Conservation (phyloP, 2,797 vertebrate species). For the Triplophysa bombifrons region DNA sequence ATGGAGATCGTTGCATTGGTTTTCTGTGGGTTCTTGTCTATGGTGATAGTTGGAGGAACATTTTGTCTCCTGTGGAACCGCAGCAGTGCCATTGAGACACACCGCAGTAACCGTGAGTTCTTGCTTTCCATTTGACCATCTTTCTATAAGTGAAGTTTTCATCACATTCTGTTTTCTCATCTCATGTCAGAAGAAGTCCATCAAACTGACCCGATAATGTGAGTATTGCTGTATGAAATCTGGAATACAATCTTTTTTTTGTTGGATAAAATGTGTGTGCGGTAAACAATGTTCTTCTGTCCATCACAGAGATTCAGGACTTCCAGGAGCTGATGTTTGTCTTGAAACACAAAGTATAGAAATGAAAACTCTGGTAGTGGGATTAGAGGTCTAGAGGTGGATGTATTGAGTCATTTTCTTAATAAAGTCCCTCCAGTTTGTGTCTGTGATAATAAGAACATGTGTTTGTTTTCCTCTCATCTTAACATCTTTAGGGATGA, state of each 20-base stretch:
- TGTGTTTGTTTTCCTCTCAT: neutral
- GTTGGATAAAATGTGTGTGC: too few relatives aligned
- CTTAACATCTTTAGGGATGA: too few relatives aligned
- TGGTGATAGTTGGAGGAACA: constrained; percentile 57
- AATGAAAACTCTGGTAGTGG: constrained; percentile 26
- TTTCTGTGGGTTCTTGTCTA: constrained; percentile 70
- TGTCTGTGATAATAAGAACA: neutral
- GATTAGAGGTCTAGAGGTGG: constrained; percentile 16
- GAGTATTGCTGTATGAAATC: neutral
- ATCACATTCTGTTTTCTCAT: neutral
- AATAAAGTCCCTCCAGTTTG: neutral
- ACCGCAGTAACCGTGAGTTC: constrained; percentile 10
- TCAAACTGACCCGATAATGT: constrained; percentile 9
- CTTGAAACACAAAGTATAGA: neutral
- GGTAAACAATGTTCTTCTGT: neutral
- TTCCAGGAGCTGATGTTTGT: neutral
- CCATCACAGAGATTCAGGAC: constrained; percentile 16
- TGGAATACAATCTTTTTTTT: too few relatives aligned
- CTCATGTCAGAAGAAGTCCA: neutral
- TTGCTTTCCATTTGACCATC: neutral
- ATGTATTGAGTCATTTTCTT: neutral
- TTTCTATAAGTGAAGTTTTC: neutral
- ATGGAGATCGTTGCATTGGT: constrained; percentile 62
- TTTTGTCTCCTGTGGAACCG: constrained; percentile 58
- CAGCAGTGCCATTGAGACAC: neutral